Evolutionary conservation across 2,888 invertebrate genomes (phyloP).

Genomic region (Theretra japonica): DNA sequence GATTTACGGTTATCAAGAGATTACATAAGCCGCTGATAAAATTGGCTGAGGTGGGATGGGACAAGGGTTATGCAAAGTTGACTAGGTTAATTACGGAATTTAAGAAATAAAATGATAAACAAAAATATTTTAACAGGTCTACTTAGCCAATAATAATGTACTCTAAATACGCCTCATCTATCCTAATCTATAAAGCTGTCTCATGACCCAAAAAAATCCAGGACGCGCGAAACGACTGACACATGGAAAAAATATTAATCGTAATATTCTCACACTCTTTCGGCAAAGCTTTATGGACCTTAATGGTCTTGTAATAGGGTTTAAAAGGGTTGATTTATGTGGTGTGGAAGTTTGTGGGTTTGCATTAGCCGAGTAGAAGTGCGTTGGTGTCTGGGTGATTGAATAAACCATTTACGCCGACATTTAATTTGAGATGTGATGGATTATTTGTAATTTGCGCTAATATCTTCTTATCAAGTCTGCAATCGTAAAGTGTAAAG

Average conservation of each 20-base stretch:
- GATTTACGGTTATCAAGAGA: neutral
- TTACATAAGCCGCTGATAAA: neutral
- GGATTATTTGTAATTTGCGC: slow-evolving; percentile 13
- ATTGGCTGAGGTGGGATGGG: no score
- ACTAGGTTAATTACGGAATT: no score
- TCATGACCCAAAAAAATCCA: slow-evolving; percentile 38
- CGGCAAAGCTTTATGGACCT: slow-evolving; percentile 28
- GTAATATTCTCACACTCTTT: slow-evolving; percentile 47
- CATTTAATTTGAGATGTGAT: slow-evolving; percentile 48
- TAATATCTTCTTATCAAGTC: neutral
- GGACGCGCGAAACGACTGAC: slow-evolving; percentile 35
- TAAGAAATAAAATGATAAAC: no score
- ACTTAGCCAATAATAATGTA: neutral
- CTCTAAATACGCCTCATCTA: slow-evolving; percentile 8
- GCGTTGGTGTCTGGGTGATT: slow-evolving; percentile 74
- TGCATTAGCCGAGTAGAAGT: slow-evolving; percentile 67
- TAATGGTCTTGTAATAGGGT: slow-evolving; percentile 24
- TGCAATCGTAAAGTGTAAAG: neutral
- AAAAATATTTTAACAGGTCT: no score
- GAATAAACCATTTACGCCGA: slow-evolving; percentile 75
- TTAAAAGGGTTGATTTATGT: slow-evolving; percentile 53
- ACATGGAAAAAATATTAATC: slow-evolving; percentile 32
- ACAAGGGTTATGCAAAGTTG: no score
- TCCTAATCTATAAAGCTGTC: slow-evolving; percentile 38
- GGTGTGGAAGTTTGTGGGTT: slow-evolving; percentile 39